Evolutionary conservation across 2,888 invertebrate genomes (phyloP).

Genomic region (Isoperla grammatica): DNA sequence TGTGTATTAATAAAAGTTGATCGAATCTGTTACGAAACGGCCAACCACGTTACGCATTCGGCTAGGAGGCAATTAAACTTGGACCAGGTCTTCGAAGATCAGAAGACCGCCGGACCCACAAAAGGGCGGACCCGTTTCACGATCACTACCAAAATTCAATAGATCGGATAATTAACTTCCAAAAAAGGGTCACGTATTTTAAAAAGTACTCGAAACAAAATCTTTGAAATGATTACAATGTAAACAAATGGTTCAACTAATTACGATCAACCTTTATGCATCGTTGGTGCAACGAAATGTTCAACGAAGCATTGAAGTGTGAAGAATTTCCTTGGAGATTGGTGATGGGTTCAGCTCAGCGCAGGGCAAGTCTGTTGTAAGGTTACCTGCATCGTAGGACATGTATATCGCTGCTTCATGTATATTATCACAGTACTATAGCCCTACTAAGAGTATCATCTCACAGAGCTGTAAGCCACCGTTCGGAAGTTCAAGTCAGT

Average conservation of each 20-base stretch:
- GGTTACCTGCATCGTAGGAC: too few relatives aligned
- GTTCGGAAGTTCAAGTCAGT: too few relatives aligned
- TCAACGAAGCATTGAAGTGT: constrained; percentile 9
- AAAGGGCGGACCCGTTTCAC: background rate
- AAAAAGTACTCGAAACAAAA: constrained; percentile 11
- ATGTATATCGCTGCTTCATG: too few relatives aligned
- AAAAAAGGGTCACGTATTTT: background rate
- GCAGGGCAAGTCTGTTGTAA: too few relatives aligned
- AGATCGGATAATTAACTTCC: constrained; percentile 3
- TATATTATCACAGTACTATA: too few relatives aligned
- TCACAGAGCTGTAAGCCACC: too few relatives aligned
- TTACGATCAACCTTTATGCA: constrained; percentile 21
- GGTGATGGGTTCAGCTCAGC: background rate
- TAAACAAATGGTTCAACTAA: constrained; percentile 23
- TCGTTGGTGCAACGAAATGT: constrained; percentile 25
- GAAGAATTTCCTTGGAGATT: constrained; percentile 11
- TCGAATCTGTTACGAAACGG: too few relatives aligned
- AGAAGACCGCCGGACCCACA: background rate
- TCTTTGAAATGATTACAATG: constrained; percentile 16
- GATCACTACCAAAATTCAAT: constrained; percentile 1
- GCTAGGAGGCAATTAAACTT: too few relatives aligned
- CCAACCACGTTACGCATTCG: too few relatives aligned
- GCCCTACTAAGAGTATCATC: too few relatives aligned
- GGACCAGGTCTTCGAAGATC: too few relatives aligned
- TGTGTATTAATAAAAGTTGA: too few relatives aligned